These are phyloP conservation scores for Callosobruchus maculatus DNA, from an alignment of 2,888 invertebrate species.

Conservation along the genomic window DNA sequence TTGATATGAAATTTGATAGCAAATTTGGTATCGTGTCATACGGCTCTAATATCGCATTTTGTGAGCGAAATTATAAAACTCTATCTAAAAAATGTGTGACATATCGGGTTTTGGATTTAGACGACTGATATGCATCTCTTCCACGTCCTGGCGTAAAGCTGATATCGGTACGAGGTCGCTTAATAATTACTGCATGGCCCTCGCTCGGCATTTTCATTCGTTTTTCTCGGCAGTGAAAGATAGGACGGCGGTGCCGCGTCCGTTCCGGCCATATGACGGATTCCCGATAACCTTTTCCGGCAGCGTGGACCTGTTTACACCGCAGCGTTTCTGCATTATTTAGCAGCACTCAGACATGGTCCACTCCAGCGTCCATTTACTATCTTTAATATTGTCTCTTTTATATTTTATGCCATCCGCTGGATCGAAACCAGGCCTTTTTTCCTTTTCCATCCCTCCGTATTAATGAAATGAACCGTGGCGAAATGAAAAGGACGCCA, in stretches of 20 bases:
- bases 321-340: slow-evolving; percentile 18
- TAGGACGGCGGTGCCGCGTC: background rate
- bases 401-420: background rate
- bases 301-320: background rate
- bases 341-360: slow-evolving; percentile 29
- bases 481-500: background rate
- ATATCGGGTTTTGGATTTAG: too few relatives aligned
- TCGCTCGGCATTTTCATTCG: background rate
- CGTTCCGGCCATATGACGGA: background rate
- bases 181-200: background rate
- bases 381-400: slow-evolving; percentile 23
- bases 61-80: too few relatives aligned
- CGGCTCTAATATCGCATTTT: too few relatives aligned
- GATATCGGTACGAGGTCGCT: background rate
- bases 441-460: background rate
- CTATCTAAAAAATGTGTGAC: too few relatives aligned
- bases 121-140: background rate
- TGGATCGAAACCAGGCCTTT: background rate
- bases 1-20: too few relatives aligned
- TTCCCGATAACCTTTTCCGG: background rate
- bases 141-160: background rate
- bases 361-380: slow-evolving; percentile 23
- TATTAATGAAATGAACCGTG: background rate
- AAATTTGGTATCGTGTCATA: too few relatives aligned
- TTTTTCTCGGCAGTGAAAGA: background rate